These are phyloP conservation scores for Hippolais icterina DNA, from an alignment of 2,113 vertebrate species.

Conservation along the genomic window DNA sequence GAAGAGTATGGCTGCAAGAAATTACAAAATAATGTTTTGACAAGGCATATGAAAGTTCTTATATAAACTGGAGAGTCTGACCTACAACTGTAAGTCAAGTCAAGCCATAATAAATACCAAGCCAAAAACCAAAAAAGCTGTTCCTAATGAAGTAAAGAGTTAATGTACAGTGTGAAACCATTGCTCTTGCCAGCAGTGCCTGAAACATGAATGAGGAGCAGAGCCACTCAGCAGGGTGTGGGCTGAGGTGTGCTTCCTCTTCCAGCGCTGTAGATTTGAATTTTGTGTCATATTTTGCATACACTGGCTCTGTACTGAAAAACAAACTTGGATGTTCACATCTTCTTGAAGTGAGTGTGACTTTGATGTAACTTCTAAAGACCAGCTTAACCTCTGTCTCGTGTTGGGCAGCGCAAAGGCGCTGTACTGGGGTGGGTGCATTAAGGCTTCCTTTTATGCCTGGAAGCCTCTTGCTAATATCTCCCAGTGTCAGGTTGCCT, in stretches of 20 bases:
- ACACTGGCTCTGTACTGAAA: background rate
- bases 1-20: background rate
- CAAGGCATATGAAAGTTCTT: background rate
- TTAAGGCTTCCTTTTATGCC: background rate
- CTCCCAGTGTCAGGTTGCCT: background rate
- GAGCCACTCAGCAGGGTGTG: accelerated
- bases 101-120: background rate
- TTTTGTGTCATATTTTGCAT: background rate
- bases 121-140: background rate
- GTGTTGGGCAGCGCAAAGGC: background rate
- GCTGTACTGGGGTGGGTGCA: background rate
- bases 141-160: background rate
- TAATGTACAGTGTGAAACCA: background rate
- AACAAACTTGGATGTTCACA: background rate
- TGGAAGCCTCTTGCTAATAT: background rate
- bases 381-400: background rate
- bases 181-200: background rate
- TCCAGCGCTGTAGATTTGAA: background rate
- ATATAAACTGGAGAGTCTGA: background rate
- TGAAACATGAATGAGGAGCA: background rate
- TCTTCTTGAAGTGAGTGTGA: background rate
- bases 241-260: background rate
- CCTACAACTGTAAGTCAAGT: background rate
- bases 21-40: background rate
- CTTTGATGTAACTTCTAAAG: constrained; percentile 33